Conservation (phyloP, 1,140 invertebrate genomes). For the Antheraea mylitta region DNA sequence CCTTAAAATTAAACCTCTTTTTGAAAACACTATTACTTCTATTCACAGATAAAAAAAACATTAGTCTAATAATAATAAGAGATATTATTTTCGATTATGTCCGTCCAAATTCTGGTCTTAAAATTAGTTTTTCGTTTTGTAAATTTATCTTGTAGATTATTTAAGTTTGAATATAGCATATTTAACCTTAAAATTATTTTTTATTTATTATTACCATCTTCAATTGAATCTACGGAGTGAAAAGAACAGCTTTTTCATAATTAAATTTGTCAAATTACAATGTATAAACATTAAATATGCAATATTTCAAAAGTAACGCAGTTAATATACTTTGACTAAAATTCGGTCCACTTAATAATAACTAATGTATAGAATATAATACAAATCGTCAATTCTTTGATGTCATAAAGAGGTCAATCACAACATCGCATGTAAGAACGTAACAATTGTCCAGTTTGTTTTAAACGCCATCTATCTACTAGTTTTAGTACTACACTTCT, state of each 20-base stretch:
- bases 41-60: not conserved
- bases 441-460: too few species aligned
- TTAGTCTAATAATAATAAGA: conserved; percentile 8
- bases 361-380: too few species aligned
- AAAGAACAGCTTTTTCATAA: not conserved
- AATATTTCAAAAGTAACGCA: too few species aligned
- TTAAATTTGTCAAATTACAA: not conserved
- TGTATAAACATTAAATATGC: too few species aligned
- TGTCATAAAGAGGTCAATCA: too few species aligned
- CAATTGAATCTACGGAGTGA: not conserved
- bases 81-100: conserved; percentile 14
- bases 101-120: conserved; percentile 41
- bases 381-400: too few species aligned
- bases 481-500: too few species aligned
- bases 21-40: not conserved
- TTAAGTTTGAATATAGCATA: not conserved
- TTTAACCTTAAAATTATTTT: not conserved
- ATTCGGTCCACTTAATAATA: too few species aligned
- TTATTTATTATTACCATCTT: too few species aligned
- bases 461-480: too few species aligned
- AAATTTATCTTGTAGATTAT: not conserved
- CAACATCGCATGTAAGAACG: too few species aligned
- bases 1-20: conserved; percentile 6
- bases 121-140: not conserved
- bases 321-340: too few species aligned